phyloP scores from a whole-genome alignment of 2,797 vertebrate genomes.

The Acrossocheilus wenchowensis region DNA sequence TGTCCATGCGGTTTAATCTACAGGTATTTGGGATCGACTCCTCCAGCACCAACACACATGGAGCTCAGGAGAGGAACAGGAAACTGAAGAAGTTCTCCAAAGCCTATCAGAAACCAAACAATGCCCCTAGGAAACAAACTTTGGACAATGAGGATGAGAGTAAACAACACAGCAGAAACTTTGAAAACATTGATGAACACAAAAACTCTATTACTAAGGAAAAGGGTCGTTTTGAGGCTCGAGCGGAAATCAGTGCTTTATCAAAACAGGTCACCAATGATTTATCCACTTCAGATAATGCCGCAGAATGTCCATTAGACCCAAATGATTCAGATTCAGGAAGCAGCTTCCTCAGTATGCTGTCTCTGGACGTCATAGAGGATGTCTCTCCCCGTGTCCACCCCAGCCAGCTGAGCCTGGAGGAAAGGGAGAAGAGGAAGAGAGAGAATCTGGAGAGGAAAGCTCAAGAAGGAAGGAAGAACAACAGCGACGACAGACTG shows the following conservation, averaged over 20 bases:
- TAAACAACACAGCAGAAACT: constrained; percentile 24
- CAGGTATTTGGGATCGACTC: constrained; percentile 96
- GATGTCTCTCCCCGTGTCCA: constrained; percentile 66
- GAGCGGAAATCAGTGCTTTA: constrained; percentile 10
- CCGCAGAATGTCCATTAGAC: constrained; percentile 50
- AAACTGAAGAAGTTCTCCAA: constrained; percentile 94
- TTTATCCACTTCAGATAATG: constrained; percentile 36
- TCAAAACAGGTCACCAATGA: neutral
- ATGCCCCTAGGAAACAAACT: constrained; percentile 13
- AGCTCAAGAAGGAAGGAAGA: constrained; percentile 61
- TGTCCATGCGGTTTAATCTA: constrained; percentile 90
- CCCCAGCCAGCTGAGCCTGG: constrained; percentile 74
- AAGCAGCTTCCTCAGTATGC: constrained; percentile 71
- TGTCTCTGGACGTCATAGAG: constrained; percentile 81
- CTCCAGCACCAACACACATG: constrained; percentile 89
- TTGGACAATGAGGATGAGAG: constrained; percentile 12
- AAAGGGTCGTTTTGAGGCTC: neutral
- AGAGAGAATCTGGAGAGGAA: constrained; percentile 83
- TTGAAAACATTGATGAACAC: constrained; percentile 4
- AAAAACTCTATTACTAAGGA: neutral
- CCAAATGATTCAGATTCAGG: constrained; percentile 53
- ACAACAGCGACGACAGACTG: constrained; percentile 66
- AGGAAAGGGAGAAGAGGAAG: constrained; percentile 85
- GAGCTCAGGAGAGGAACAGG: constrained; percentile 93
- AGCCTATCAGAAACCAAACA: constrained; percentile 77